A percentile compares a stretch with the other conserved stretches of the same genome.
Evolutionary conservation across 2,888 invertebrate species (phyloP).

Genomic region (Drosophila maculinotata): DNA sequence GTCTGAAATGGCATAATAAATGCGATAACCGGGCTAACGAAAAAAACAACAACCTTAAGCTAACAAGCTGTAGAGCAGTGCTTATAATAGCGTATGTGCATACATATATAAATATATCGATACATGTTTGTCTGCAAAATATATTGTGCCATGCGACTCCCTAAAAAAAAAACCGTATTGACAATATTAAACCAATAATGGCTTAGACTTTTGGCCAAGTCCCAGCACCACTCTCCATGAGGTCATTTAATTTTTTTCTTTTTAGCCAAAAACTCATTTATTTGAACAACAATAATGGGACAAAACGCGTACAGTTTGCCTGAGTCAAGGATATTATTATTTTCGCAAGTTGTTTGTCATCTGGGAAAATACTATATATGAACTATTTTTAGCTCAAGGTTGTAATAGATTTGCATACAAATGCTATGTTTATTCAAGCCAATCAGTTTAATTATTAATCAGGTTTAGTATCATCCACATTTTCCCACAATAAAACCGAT

Average conservation of each 20-base stretch:
- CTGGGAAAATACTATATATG: background rate
- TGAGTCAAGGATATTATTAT: background rate
- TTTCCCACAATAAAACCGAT: conserved; percentile 8
- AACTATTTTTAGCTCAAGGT: background rate
- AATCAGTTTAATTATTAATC: background rate
- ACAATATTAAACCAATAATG: conserved; percentile 61
- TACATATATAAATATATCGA: conserved; percentile 16
- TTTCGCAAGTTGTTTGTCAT: background rate
- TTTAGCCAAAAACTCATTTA: conserved; percentile 50
- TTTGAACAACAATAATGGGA: conserved; percentile 15
- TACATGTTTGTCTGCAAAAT: conserved; percentile 11
- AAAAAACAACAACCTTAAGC: conserved; percentile 43
- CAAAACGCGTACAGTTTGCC: background rate
- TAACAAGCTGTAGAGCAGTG: conserved; percentile 46
- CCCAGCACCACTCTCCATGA: conserved; percentile 3
- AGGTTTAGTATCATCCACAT: background rate
- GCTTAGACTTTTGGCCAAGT: conserved; percentile 29
- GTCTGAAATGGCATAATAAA: conserved; percentile 64
- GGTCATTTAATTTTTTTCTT: conserved; percentile 16
- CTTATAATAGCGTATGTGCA: conserved; percentile 48
- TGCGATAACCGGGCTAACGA: conserved; percentile 52
- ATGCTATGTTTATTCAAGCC: background rate
- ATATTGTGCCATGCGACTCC: background rate
- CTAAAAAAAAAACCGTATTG: conserved; percentile 15
- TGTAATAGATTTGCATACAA: background rate